Conservation (phyloP, 2,113 vertebrate genomes). For the Gracilinanus agilis region DNA sequence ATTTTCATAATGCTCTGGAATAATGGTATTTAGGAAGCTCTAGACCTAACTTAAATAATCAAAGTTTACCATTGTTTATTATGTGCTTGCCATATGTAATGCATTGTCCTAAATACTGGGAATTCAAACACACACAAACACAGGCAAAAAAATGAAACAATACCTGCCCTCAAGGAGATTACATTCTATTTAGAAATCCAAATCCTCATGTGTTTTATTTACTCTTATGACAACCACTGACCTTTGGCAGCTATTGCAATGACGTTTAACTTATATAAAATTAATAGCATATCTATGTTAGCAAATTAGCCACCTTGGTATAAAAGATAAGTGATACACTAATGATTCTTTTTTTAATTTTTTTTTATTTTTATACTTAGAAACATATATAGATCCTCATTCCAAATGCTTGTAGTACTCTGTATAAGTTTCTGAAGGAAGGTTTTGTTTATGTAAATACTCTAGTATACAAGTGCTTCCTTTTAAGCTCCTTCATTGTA, state of each 20-base stretch:
- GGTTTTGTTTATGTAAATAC: constrained; percentile 11
- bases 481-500: background rate
- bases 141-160: background rate
- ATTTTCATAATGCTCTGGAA: constrained; percentile 18
- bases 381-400: constrained; percentile 50
- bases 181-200: background rate
- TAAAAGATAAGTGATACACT: background rate
- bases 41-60: background rate
- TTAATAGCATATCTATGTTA: constrained; percentile 51
- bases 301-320: background rate
- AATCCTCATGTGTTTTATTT: background rate
- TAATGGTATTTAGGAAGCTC: background rate
- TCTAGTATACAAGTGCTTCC: background rate
- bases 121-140: background rate
- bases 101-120: background rate
- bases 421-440: constrained; percentile 17
- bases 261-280: constrained; percentile 24
- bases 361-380: constrained; percentile 55
- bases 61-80: background rate
- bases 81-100: background rate
- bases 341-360: constrained; percentile 43
- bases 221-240: rapidly evolving
- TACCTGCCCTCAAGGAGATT: background rate
- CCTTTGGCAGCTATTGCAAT: background rate
- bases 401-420: background rate